Evolutionary conservation across 2,888 invertebrate species (phyloP), one percentile per base, ranked within the genome.

Genomic region (Heterodera filipjevi): DNA sequence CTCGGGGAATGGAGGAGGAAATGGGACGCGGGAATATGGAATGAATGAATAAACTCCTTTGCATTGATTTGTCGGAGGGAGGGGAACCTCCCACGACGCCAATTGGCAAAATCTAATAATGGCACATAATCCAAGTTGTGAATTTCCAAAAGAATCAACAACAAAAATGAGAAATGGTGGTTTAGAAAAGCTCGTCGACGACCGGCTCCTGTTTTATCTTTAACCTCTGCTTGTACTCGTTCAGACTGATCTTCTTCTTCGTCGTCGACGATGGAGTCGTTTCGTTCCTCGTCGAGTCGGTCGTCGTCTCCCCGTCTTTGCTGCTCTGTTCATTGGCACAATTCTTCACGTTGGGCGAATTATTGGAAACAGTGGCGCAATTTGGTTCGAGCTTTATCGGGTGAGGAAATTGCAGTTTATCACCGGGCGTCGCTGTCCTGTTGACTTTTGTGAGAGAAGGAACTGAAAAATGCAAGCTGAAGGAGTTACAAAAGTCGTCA

Each of bases 191-290:
- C 59, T 68, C 68, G 14, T 68, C 68, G 22, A 35, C 68, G 68
- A 35, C 19, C 14, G 32, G 33, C 35, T 68, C 68, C 35, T 68
- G 68, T 16, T 68, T 68, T 35, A 68, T 35, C 68, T 68, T 68
- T 35, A 68, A 22, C 68, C 68, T 32, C 68, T 68, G 68, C 16
- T 68, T 68, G 76, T 76, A 76, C 66, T 76, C 76, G 19, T 66
- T 76, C 68, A 76, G 44, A 39, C 27, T 66, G 39, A 76, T 35
- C 30, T 76, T 76, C 76, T 76, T 76, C 44, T 76, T 76, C 39
- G 68, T 35, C 22, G 68, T 19, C 68, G 68, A 35, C 16, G 32
- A 35, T 2, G 68, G 19, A 16, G 68, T 19, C 32, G 32, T 32
- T 33, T 68, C 68, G 22, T 39, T 35, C 46, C n/a, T 76, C 19